Evolutionary conservation across 2,113 vertebrate genomes (phyloP), one percentile per base, ranked within the genome.

Genomic region (Cebidichthys violaceus): DNA sequence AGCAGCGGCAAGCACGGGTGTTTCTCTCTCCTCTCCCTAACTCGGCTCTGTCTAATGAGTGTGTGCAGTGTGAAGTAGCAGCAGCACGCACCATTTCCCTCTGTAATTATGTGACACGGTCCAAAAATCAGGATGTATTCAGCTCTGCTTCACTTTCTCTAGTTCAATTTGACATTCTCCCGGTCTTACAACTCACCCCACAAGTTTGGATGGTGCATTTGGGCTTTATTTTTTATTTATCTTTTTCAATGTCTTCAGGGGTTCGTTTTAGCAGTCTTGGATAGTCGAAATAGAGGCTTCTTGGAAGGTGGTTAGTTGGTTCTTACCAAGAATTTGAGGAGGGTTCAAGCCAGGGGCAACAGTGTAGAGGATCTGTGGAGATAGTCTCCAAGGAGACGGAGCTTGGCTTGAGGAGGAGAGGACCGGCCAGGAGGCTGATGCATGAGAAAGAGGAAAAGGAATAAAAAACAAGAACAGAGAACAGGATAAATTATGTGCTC

Each of bases 31-130:
- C 84, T 80, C 81, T 74, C 70, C 81, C 86, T 50, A 39, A 57
- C 88, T 87, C 86, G 4, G 70, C 83, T 79, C 81, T 72, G 84
- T 89, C 90, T 93, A 90, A 92, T 92, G 85, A 92, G 89, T 79
- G 91, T 84, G 87, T 88, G 87, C 79, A 79, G 86, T 90, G 90
- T 91, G 87, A 88, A 92, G 90, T 85, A 89, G 87, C 78, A 68
- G 82, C 20, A 52, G 55, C 79, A 91, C 64, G 88, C 90, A 88
- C 81, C 88, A 88, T 91, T 91, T 92, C 90, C 79, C 80, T 71
- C 91, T 78, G 85, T 92, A 88, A 92, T 94, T 91, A 93, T 84
- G 86, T 88, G 89, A 89, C 91, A 91, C 75, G 87, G 90, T 92
- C 90, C 86, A 89, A 84, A 91, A 89, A 82, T 64, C 89, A 59